A percentile compares a stretch with the other conserved stretches of the same genome.
These are phyloP conservation scores for Caenorhabditis auriculariae DNA, from an alignment of 2,888 invertebrate genomes.

Conservation along the genomic window DNA sequence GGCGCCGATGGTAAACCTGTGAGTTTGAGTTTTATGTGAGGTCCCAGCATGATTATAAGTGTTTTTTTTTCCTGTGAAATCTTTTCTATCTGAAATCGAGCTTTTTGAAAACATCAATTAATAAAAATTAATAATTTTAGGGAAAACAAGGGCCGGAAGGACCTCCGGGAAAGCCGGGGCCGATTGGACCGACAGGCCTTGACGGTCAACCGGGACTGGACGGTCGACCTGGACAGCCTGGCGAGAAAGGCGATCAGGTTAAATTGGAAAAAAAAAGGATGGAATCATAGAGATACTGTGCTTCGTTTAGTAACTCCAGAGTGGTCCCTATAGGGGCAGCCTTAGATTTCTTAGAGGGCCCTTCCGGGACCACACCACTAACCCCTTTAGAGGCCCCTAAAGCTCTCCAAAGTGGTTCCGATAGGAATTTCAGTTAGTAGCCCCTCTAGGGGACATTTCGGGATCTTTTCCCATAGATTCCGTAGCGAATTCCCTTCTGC, in stretches of 20 bases:
- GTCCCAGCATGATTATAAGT: conserved; percentile 15
- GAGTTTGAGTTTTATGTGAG: conserved; percentile 10
- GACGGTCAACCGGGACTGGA: conserved; percentile 44
- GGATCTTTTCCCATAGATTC: no score
- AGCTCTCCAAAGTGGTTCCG: no score
- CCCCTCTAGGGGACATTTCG: no score
- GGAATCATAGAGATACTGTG: no score
- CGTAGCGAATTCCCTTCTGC: no score
- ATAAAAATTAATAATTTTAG: conserved; percentile 32
- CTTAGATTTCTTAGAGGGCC: no score
- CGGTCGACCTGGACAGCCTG: conserved; percentile 18
- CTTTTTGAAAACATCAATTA: not conserved
- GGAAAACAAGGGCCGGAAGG: conserved; percentile 50
- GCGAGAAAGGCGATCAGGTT: conserved; percentile 48
- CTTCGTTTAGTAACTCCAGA: no score
- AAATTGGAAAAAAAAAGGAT: no score
- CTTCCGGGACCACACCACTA: not conserved
- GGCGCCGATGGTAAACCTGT: conserved; percentile 49
- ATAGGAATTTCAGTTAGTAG: no score
- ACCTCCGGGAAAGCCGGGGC: conserved; percentile 54
- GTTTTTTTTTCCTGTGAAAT: conserved; percentile 8
- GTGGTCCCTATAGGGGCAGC: no score
- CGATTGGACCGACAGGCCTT: no score
- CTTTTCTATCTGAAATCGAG: not conserved
- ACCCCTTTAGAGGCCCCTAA: no score